phyloP scores from a whole-genome alignment of 2,888 invertebrate species.

The Ophion ventricosus region DNA sequence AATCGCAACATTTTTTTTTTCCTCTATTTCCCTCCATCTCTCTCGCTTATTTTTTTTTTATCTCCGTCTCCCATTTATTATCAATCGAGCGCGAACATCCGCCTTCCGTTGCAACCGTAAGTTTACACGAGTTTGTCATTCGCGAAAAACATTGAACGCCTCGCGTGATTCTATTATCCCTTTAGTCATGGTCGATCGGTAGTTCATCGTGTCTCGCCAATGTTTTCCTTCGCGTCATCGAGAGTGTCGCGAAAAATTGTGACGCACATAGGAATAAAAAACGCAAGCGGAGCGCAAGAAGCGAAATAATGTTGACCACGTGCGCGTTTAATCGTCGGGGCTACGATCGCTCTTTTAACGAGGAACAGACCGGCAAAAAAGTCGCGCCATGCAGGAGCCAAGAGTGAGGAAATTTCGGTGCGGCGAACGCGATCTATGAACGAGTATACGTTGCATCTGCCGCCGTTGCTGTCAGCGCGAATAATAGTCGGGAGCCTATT shows the following conservation, averaged over 20 bases:
- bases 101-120: conserved; percentile 9
- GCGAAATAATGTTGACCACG: conserved; percentile 11
- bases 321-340: background rate
- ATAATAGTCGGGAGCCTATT: conserved; percentile 72
- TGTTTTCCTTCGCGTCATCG: conserved; percentile 15
- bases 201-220: conserved; percentile 11
- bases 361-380: background rate
- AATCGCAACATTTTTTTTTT: background rate
- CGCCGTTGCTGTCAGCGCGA: conserved; percentile 57
- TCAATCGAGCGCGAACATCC: background rate
- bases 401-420: conserved; percentile 31
- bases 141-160: conserved; percentile 28
- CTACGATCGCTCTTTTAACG: background rate
- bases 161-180: conserved; percentile 4
- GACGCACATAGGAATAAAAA: background rate
- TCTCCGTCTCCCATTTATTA: background rate
- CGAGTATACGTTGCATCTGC: conserved; percentile 54
- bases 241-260: background rate
- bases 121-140: conserved; percentile 40
- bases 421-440: conserved; percentile 37
- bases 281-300: no score
- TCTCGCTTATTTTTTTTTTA: background rate
- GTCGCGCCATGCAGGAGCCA: conserved; percentile 25
- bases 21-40: background rate
- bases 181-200: conserved; percentile 56